Percentiles rank a stretch among this genome's conserved stretches.
These are phyloP conservation scores for Amphibalanus amphitrite DNA, from an alignment of 1,140 invertebrate genomes.

Conservation along the genomic window DNA sequence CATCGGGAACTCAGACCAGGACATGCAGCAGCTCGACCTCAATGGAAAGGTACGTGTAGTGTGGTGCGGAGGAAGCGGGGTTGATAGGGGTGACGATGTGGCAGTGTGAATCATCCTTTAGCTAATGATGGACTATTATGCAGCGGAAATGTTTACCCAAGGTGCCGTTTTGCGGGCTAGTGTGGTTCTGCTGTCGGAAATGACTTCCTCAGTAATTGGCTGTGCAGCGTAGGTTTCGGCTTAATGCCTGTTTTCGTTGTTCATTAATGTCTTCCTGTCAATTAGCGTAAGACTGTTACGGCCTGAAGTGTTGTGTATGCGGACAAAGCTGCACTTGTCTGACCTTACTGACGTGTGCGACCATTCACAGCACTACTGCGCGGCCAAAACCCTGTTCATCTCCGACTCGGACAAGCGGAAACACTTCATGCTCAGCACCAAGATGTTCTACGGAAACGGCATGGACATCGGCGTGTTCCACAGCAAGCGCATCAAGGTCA, in stretches of 20 bases:
- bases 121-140: too few relatives aligned
- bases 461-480: slow-evolving; percentile 97
- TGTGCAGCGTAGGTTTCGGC: too few relatives aligned
- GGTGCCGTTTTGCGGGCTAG: too few relatives aligned
- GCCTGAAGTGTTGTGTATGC: too few relatives aligned
- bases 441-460: slow-evolving; percentile 97
- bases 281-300: too few relatives aligned
- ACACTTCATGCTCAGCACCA: slow-evolving; percentile 97
- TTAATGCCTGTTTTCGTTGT: too few relatives aligned
- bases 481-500: slow-evolving; percentile 98
- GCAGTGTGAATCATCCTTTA: not conserved
- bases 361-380: slow-evolving; percentile 83
- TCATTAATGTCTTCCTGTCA: too few relatives aligned
- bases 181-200: too few relatives aligned
- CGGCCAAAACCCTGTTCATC: slow-evolving; percentile 97
- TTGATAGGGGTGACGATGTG: not conserved
- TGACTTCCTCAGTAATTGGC: too few relatives aligned
- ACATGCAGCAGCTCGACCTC: slow-evolving; percentile 96
- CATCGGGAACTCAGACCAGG: slow-evolving; percentile 94
- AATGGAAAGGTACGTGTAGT: slow-evolving; percentile 54
- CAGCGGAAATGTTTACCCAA: too few relatives aligned
- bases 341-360: too few relatives aligned
- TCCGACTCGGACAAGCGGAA: slow-evolving; percentile 98
- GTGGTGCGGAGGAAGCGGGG: slow-evolving; percentile 11
- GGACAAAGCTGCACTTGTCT: too few relatives aligned